phyloP scores from a whole-genome alignment of 2,113 vertebrate genomes.

The Boleophthalmus pectinirostris region DNA sequence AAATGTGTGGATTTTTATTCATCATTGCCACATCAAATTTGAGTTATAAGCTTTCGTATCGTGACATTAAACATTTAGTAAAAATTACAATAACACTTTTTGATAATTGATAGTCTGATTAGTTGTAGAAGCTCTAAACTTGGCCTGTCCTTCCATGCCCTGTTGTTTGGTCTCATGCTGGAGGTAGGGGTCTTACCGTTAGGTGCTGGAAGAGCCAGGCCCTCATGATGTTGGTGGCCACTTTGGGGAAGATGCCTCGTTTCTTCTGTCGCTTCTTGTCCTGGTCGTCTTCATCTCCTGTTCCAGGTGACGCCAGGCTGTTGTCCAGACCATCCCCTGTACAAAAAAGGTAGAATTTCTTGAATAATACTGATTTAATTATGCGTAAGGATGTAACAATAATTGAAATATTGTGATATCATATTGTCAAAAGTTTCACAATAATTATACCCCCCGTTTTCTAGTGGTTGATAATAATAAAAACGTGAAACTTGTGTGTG shows the following conservation, averaged over 20 bases:
- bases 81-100: too few relatives aligned
- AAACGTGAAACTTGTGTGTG: too few relatives aligned
- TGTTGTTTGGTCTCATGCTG: neutral
- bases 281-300: conserved; percentile 84
- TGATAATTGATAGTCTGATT: neutral
- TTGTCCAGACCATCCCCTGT: conserved; percentile 92
- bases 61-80: neutral
- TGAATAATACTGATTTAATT: neutral
- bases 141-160: neutral
- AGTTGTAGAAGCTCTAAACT: neutral
- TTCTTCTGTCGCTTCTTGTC: conserved; percentile 79
- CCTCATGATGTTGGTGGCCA: conserved; percentile 89
- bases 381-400: too few relatives aligned
- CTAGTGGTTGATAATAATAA: too few relatives aligned
- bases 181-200: conserved; percentile 80
- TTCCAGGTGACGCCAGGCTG: conserved; percentile 92
- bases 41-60: too few relatives aligned
- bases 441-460: too few relatives aligned
- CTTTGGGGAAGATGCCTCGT: conserved; percentile 78
- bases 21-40: too few relatives aligned
- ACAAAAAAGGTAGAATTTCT: neutral
- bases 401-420: too few relatives aligned
- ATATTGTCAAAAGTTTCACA: too few relatives aligned
- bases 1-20: too few relatives aligned
- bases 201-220: conserved; percentile 98